Evolutionary conservation across 2,113 vertebrate genomes (phyloP).

Genomic region (Vicugna pacos): DNA sequence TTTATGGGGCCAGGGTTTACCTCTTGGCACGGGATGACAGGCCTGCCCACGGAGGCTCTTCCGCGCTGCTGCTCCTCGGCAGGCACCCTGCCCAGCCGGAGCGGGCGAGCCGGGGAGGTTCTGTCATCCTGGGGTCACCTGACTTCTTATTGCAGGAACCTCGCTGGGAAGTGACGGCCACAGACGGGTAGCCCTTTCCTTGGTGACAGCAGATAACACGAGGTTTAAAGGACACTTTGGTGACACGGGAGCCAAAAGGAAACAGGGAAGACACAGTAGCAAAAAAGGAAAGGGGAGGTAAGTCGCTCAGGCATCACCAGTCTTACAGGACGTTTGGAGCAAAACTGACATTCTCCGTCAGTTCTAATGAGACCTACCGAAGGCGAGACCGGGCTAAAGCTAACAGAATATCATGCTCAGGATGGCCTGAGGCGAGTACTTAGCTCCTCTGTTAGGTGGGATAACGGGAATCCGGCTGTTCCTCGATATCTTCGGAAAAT

Average conservation of each 20-base stretch:
- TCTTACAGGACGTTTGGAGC: not conserved
- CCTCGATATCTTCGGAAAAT: not conserved
- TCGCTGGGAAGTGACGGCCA: not conserved
- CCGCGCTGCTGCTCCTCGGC: slow-evolving; percentile 40
- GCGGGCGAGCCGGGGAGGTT: not conserved
- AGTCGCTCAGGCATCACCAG: not conserved
- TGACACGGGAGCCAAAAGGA: not conserved
- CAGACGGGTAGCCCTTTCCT: not conserved
- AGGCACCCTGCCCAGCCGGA: not conserved
- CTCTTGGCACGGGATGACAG: slow-evolving; percentile 66
- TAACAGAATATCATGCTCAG: not conserved
- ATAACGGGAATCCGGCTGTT: not conserved
- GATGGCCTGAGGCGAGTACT: not conserved
- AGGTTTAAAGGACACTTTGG: not conserved
- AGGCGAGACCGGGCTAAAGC: not conserved
- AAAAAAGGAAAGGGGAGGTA: not conserved
- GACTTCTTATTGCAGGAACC: not conserved
- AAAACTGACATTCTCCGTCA: not conserved
- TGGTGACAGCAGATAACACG: not conserved
- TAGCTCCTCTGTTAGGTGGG: not conserved
- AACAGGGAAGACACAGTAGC: not conserved
- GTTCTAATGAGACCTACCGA: not conserved
- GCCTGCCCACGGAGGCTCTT: not conserved
- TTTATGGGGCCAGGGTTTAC: slow-evolving; percentile 53
- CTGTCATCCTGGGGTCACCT: not conserved